A percentile compares a stretch with the other conserved stretches of the same genome.
Evolutionary conservation across 2,888 invertebrate species (phyloP).

Genomic region (Hyposoter didymator): DNA sequence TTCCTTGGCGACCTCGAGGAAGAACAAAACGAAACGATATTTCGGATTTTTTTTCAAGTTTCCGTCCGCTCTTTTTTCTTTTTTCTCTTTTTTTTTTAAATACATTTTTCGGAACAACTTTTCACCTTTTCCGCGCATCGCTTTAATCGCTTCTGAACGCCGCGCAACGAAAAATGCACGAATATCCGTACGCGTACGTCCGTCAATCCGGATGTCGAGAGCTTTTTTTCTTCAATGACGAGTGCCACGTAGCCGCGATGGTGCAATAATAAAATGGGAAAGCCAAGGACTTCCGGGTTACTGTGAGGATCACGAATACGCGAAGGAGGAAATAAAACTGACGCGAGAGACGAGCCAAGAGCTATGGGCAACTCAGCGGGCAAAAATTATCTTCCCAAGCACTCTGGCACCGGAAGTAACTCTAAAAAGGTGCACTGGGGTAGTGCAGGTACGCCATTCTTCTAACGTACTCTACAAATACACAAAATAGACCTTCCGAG

Average conservation of each 20-base stretch:
- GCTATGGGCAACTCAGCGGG: conserved; percentile 88
- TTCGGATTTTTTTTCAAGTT: conserved; percentile 23
- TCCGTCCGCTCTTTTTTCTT: conserved; percentile 20
- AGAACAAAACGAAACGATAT: conserved; percentile 39
- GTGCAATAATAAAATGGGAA: conserved; percentile 54
- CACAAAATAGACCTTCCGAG: neutral
- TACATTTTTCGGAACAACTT: neutral
- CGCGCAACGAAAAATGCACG: conserved; percentile 15
- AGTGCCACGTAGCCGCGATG: conserved; percentile 52
- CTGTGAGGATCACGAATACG: conserved; percentile 45
- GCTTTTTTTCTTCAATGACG: conserved; percentile 43
- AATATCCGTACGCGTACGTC: conserved; percentile 6
- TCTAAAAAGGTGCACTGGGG: conserved; percentile 93
- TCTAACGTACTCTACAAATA: conserved; percentile 17
- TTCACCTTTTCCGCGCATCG: neutral
- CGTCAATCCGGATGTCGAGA: conserved; percentile 54
- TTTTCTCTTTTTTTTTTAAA: conserved; percentile 1
- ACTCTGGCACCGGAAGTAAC: conserved; percentile 84
- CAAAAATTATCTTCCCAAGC: conserved; percentile 86
- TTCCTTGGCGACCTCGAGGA: conserved; percentile 60
- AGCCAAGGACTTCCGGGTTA: conserved; percentile 62
- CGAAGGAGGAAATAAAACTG: conserved; percentile 23
- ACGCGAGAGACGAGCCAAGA: conserved; percentile 36
- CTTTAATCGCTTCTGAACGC: neutral
- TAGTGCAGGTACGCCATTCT: conserved; percentile 89